phyloP scores from a whole-genome alignment of 2,888 invertebrate genomes.

The Exephanes ischioxanthus region DNA sequence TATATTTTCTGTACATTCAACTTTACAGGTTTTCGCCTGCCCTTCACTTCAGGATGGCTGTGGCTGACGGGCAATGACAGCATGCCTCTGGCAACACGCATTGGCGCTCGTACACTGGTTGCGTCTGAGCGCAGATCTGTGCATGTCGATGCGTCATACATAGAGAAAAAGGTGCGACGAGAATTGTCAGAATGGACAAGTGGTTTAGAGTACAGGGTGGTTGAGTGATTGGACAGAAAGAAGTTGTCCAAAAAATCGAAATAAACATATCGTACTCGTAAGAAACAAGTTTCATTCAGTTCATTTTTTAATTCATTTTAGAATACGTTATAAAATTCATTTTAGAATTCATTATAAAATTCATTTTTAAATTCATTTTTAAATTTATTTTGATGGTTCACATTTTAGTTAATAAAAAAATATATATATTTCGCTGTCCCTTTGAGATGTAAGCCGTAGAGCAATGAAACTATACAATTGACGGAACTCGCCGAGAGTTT shows the following conservation, averaged over 20 bases:
- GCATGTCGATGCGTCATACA: slow-evolving; percentile 3
- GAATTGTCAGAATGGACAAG: slow-evolving; percentile 19
- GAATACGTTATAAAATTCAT: too few species aligned
- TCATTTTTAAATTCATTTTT: too few species aligned
- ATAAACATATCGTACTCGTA: background rate
- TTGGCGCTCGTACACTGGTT: slow-evolving; percentile 17
- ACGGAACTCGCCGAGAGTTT: too few species aligned
- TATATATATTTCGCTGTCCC: too few species aligned
- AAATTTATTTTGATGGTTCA: too few species aligned
- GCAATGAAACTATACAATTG: too few species aligned
- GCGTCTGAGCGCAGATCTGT: slow-evolving; percentile 14
- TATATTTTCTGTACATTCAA: background rate
- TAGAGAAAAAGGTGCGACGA: slow-evolving; percentile 18
- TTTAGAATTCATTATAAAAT: too few species aligned
- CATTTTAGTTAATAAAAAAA: too few species aligned
- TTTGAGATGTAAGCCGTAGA: too few species aligned
- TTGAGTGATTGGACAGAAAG: background rate
- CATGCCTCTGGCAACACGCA: slow-evolving; percentile 35
- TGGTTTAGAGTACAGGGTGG: background rate
- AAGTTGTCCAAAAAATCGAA: background rate
- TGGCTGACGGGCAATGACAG: slow-evolving; percentile 21
- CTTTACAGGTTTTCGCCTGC: background rate
- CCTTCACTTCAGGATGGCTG: background rate
- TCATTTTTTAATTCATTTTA: too few species aligned
- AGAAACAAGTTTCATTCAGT: background rate